These are phyloP conservation scores for Indicator indicator DNA, from an alignment of 2,113 vertebrate genomes.

Conservation along the genomic window DNA sequence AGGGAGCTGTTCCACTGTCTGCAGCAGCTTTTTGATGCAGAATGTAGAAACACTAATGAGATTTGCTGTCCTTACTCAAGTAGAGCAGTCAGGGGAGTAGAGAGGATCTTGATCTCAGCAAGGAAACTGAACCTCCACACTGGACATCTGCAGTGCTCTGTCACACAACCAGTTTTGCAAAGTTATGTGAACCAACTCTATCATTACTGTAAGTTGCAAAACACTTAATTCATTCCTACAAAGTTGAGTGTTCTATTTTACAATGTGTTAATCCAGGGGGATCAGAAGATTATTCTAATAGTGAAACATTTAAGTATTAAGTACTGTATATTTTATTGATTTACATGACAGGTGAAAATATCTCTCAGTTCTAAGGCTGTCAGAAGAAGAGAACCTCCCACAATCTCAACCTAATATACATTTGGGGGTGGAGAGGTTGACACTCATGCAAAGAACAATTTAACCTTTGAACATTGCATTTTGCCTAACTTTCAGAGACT, in stretches of 20 bases:
- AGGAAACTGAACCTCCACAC: neutral
- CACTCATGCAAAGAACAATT: neutral
- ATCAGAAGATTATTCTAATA: conserved; percentile 60
- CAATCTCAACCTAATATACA: conserved; percentile 40
- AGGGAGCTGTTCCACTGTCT: too few species aligned
- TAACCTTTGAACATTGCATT: neutral
- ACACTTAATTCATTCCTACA: conserved; percentile 59
- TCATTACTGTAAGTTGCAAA: conserved; percentile 65
- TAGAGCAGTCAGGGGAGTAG: neutral
- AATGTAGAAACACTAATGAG: neutral
- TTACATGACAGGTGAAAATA: conserved; percentile 71
- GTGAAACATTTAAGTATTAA: conserved; percentile 72
- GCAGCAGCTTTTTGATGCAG: neutral
- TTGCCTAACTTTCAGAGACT: neutral
- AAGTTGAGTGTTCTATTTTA: conserved; percentile 63
- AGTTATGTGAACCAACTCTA: conserved; percentile 4
- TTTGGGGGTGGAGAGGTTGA: conserved; percentile 3
- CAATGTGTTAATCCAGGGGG: conserved; percentile 56
- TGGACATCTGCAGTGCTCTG: neutral
- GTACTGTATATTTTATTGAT: conserved; percentile 71
- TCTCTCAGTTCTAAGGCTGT: conserved; percentile 54
- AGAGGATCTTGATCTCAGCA: neutral
- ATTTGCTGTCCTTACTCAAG: neutral
- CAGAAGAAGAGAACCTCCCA: conserved; percentile 60
- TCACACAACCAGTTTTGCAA: conserved; percentile 28